Base-by-base conservation (phyloP, 2,113 vertebrate species). In the Plotosus lineatus region DNA sequence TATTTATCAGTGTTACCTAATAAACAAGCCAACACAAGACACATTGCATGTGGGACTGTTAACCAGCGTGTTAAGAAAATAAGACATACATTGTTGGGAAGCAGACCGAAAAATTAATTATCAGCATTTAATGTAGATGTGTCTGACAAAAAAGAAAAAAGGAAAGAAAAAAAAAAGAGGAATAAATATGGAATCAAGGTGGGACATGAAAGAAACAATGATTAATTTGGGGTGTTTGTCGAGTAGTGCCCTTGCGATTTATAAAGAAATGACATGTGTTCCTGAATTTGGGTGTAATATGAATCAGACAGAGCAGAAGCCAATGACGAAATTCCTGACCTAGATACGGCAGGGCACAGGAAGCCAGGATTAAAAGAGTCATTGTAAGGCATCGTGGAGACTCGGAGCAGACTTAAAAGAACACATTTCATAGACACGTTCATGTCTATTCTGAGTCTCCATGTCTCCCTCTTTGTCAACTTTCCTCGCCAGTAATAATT, bases 241-340 rank as follows among this genome's bases (percentile, higher is more conserved):
- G 21, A 40, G 3, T 66, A 38, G 26, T 40, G 36, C 36, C 19
- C 33, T n/a, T 46, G 44, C 6, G 42, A 12, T 65, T 28, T 38
- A 78, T 46, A 78, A 28, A 42, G 8, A 56, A 50, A 60, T 36
- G 19, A 42, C 53, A 73, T 61, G 33, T 26, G 68, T 71, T 61
- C 73, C 72, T 75, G 63, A 76, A 72, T 56, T 11, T 51, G 46
- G 50, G 38, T 50, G 68, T n/a, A 46, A 68, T 17, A 55, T 55
- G 48, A 85, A 56, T 55, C 65, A 77, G 36, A 61, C 33, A 42
- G 58, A 65, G 46, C 42, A 65, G 53, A 80, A 66, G 75, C 46
- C 28, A 77, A 68, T 58, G 46, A 58, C 65, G 10, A 74, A 58
- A 77, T 80, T 83, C 78, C 58, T 85, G 84, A 83, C 84, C 84